These are phyloP conservation scores for Anguilla obscura DNA, from an alignment of 2,797 vertebrate species.

Conservation along the genomic window DNA sequence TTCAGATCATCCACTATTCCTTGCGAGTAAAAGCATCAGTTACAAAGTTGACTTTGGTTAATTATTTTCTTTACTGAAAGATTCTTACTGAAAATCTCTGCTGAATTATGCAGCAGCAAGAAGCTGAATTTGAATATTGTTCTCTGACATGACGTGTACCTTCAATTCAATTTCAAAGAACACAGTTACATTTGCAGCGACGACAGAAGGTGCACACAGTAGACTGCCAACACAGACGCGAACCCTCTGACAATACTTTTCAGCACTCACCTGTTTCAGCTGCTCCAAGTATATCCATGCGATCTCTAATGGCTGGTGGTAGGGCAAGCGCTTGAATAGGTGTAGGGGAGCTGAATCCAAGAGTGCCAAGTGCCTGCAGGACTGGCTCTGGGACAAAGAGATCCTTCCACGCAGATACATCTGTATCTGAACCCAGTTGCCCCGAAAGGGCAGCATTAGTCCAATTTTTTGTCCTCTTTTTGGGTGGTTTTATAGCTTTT, in stretches of 20 bases:
- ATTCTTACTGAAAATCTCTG: conserved; percentile 6
- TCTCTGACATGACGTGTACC: background rate
- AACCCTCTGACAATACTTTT: conserved; percentile 7
- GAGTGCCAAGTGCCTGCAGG: conserved; percentile 79
- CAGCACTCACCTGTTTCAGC: conserved; percentile 89
- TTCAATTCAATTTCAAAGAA: background rate
- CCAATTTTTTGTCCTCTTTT: conserved; percentile 82
- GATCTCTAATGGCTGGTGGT: conserved; percentile 90
- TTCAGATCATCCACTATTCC: conserved; percentile 9
- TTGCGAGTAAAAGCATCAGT: background rate
- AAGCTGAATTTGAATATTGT: background rate
- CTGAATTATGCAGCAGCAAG: background rate
- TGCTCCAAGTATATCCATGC: conserved; percentile 89
- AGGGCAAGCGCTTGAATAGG: conserved; percentile 89
- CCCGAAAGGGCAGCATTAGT: conserved; percentile 66
- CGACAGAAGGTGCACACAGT: background rate
- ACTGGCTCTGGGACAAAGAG: conserved; percentile 86
- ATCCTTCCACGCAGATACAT: conserved; percentile 86
- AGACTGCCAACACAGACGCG: background rate
- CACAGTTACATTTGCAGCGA: background rate
- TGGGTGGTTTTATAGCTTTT: conserved; percentile 42
- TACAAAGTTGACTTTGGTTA: background rate
- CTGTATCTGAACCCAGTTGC: conserved; percentile 62
- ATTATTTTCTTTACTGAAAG: background rate
- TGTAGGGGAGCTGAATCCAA: conserved; percentile 89